Percentiles rank a stretch among this genome's conserved stretches.
Evolutionary conservation across 2,888 invertebrate genomes (phyloP).

Genomic region (Apamea anceps): DNA sequence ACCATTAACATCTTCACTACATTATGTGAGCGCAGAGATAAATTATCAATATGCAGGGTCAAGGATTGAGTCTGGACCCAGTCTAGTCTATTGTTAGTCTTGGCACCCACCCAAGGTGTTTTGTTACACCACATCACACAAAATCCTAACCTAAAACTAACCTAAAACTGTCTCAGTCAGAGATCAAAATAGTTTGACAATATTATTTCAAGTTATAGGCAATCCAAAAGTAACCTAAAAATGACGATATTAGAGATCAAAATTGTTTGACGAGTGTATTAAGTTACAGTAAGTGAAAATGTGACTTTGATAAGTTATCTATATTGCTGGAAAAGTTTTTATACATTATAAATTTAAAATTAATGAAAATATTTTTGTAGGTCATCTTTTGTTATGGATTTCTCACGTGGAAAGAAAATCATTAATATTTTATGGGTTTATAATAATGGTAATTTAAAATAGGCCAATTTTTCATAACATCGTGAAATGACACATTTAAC

Average conservation of each 20-base stretch:
- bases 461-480: not conserved
- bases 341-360: not conserved
- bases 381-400: not conserved
- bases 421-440: not conserved
- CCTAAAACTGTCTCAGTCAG: not conserved
- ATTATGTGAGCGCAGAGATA: conserved; percentile 33
- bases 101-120: conserved; percentile 53
- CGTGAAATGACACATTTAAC: not conserved
- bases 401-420: not conserved
- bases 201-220: not conserved
- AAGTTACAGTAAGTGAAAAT: not conserved
- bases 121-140: not conserved
- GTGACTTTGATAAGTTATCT: not conserved
- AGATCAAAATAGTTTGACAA: conserved; percentile 4
- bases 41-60: conserved; percentile 43
- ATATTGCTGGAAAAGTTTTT: not conserved
- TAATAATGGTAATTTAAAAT: not conserved
- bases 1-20: not conserved
- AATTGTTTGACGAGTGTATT: not conserved
- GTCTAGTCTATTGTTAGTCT: conserved; percentile 57
- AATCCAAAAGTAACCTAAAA: not conserved
- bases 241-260: not conserved
- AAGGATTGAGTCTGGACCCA: conserved; percentile 50
- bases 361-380: conserved; percentile 1
- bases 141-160: too few relatives aligned